Base-by-base conservation (phyloP, 2,888 invertebrate species). In the Cerastis rubricosa region DNA sequence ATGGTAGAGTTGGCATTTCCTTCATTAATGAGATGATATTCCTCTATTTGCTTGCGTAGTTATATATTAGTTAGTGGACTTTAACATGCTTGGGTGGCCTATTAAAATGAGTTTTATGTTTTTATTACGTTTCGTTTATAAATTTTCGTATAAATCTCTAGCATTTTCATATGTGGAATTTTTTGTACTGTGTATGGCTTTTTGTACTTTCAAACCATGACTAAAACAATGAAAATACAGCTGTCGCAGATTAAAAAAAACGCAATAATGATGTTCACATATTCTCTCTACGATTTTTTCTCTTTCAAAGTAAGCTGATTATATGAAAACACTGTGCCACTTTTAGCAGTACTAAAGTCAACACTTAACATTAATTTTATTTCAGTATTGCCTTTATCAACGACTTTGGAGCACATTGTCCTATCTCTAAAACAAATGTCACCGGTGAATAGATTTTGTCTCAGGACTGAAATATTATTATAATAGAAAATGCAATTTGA, bases 341-440 rank as follows among this genome's bases (percentile, higher is more conserved):
- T 63, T 64, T 25, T 61, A 67, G 17, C 47, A 59, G 35, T 35
- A 69, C 17, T 40, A 14, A 69, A 59, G 14, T 68, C 54, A 43
- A 68, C 64, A 71, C 51, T 40, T 69, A 76, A 84, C 22, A 45
- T 54, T 35, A 2, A 45, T 72, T 47, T 43, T 47, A 45, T 59
- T 57, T 69, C 3, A 64, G 22, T 49, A 63, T 43, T 47, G n/a
- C 61, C 14, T n/a, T 19, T 14, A 63, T 63, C 12, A 47, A 35
- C 9, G 45, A 40, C 47, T 63, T 54, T 29, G 22, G 35, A 47
- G 47, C n/a, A 17, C 14, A 66, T 66, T 54, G 14, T 61, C 17
- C 29, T 63, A 47, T 61, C 29, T 40, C 14, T 29, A 0, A 71
- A 47, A 65, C 3, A 45, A 51, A 78, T 43, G 43, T 49, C 70